Percentiles rank a stretch among this genome's conserved stretches.
Evolutionary conservation across 2,888 invertebrate species (phyloP).

Genomic region (Dasysyrphus tricinctus): DNA sequence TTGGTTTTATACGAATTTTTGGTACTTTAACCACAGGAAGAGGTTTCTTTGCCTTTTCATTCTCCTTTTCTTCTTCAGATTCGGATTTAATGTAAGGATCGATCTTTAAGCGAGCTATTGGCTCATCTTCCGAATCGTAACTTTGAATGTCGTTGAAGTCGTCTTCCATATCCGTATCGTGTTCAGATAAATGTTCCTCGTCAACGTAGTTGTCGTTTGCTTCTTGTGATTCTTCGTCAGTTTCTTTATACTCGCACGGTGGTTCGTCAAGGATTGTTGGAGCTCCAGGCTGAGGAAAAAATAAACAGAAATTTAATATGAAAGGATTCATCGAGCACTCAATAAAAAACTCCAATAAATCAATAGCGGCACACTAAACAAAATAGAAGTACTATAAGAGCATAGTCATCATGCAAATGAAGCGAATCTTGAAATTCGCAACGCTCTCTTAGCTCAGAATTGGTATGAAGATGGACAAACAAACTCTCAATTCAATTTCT

Average conservation of each 20-base stretch:
- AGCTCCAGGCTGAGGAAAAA: conserved; percentile 25
- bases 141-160: conserved; percentile 50
- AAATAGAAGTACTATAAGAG: too few species aligned
- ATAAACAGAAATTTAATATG: neutral
- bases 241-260: conserved; percentile 4
- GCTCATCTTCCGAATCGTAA: conserved; percentile 63
- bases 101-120: conserved; percentile 35
- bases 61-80: conserved; percentile 16
- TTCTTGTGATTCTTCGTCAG: neutral
- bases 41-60: neutral
- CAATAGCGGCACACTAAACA: too few species aligned
- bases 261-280: conserved; percentile 18
- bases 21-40: conserved; percentile 21
- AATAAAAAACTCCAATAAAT: too few species aligned
- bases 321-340: too few species aligned
- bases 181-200: neutral
- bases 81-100: conserved; percentile 57
- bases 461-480: neutral
- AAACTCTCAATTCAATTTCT: neutral
- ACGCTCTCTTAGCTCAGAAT: too few species aligned
- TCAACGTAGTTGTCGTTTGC: neutral
- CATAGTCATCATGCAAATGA: too few species aligned
- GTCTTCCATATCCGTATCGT: neutral
- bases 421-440: too few species aligned
- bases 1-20: conserved; percentile 58